phyloP scores from a whole-genome alignment of 2,888 invertebrate genomes.

The Diarsia dahlii region DNA sequence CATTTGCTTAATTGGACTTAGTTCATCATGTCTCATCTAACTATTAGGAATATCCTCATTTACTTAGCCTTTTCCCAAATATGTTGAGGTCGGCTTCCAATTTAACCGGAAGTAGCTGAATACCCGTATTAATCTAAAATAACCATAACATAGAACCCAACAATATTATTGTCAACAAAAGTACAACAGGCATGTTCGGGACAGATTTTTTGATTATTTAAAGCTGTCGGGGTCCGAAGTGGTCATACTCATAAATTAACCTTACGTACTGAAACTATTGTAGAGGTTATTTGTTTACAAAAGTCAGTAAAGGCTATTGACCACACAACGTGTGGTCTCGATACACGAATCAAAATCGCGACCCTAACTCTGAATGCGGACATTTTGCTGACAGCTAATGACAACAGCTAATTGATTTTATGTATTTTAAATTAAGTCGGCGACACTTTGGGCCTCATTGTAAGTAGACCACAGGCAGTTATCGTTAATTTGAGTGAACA shows the following conservation, averaged over 20 bases:
- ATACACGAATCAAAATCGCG: slow-evolving; percentile 26
- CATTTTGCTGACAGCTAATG: slow-evolving; percentile 38
- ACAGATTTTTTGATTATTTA: background rate
- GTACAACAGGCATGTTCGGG: background rate
- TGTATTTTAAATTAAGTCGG: slow-evolving; percentile 58
- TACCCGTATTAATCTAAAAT: no score
- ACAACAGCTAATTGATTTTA: slow-evolving; percentile 58
- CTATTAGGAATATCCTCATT: no score
- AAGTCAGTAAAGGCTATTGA: background rate
- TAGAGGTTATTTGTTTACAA: slow-evolving; percentile 3
- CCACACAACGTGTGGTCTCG: slow-evolving; percentile 41
- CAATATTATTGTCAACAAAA: background rate
- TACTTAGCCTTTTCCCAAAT: no score
- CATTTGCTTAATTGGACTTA: background rate
- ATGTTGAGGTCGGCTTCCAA: no score
- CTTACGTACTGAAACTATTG: background rate
- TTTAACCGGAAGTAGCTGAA: no score
- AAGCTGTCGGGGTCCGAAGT: background rate
- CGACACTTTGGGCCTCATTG: slow-evolving; percentile 46
- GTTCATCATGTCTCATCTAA: background rate
- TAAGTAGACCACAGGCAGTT: slow-evolving; percentile 51
- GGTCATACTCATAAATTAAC: background rate
- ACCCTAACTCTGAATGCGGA: slow-evolving; percentile 35
- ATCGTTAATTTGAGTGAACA: slow-evolving; percentile 61
- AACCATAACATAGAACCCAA: background rate